phyloP scores from a whole-genome alignment of 2,888 invertebrate genomes.

The Cerastis leucographa region DNA sequence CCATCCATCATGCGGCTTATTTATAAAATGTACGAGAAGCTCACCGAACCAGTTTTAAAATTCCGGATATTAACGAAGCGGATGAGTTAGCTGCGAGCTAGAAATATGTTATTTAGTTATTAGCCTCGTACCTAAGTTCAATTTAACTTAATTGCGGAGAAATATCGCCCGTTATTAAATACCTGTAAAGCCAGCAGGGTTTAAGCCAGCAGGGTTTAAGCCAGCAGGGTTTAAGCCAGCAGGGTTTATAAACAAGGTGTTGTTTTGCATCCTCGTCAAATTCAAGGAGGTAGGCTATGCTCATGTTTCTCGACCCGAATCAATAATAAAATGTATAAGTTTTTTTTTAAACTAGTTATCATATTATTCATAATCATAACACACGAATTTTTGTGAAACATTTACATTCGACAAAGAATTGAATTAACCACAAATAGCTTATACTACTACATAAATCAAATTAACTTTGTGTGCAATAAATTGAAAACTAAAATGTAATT shows the following conservation, averaged over 20 bases:
- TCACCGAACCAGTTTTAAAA: constrained; percentile 16
- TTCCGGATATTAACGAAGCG: not conserved
- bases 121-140: not conserved
- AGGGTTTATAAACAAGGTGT: no score
- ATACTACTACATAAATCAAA: no score
- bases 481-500: constrained; percentile 2
- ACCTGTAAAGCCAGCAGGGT: not conserved
- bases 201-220: no score
- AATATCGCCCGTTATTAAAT: not conserved
- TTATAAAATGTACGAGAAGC: constrained; percentile 26
- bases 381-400: not conserved
- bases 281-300: no score
- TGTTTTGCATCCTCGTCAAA: no score
- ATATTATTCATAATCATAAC: not conserved
- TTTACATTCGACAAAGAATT: not conserved
- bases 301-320: no score
- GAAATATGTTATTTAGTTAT: not conserved
- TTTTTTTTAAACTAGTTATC: no score
- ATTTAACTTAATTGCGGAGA: no score
- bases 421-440: not conserved
- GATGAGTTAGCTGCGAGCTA: not conserved
- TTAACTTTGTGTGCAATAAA: not conserved
- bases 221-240: no score
- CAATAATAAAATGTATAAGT: no score
- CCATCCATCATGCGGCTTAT: constrained; percentile 52